Percentiles rank a stretch among this genome's conserved stretches.
These are phyloP conservation scores for Oryzias sinensis DNA, from an alignment of 2,797 vertebrate species.

Conservation along the genomic window DNA sequence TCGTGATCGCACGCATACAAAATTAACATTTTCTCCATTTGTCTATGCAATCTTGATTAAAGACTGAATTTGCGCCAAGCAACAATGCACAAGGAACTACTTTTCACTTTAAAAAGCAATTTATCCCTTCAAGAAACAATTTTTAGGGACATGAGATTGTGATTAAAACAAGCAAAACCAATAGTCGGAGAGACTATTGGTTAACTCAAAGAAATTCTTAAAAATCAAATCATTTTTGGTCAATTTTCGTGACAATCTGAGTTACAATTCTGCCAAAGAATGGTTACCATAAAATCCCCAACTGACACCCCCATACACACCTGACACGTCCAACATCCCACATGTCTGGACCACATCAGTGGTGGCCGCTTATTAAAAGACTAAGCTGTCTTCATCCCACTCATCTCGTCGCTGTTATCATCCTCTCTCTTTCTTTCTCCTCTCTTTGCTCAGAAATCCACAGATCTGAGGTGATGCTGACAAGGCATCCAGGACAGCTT, in stretches of 20 bases:
- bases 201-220: too few species aligned
- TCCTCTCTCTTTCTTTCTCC: conserved; percentile 6
- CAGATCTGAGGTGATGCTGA: conserved; percentile 47
- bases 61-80: too few species aligned
- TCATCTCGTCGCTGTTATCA: conserved; percentile 4
- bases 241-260: not conserved
- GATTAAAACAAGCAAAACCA: too few species aligned
- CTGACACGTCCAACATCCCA: conserved; percentile 32
- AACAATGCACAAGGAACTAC: too few species aligned
- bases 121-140: not conserved
- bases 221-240: not conserved
- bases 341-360: conserved; percentile 34
- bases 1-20: too few species aligned
- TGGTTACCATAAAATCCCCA: conserved; percentile 4
- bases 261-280: conserved; percentile 4
- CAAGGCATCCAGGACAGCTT: conserved; percentile 37
- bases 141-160: too few species aligned
- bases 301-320: conserved; percentile 14
- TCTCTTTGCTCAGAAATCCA: conserved; percentile 7
- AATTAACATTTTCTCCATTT: not conserved
- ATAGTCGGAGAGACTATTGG: too few species aligned
- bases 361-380: conserved; percentile 25
- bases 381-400: conserved; percentile 12
- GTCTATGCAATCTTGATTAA: not conserved
- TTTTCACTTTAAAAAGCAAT: too few species aligned